Evolutionary conservation across 2,797 vertebrate species (phyloP).

Genomic region (Enoplosus armatus): DNA sequence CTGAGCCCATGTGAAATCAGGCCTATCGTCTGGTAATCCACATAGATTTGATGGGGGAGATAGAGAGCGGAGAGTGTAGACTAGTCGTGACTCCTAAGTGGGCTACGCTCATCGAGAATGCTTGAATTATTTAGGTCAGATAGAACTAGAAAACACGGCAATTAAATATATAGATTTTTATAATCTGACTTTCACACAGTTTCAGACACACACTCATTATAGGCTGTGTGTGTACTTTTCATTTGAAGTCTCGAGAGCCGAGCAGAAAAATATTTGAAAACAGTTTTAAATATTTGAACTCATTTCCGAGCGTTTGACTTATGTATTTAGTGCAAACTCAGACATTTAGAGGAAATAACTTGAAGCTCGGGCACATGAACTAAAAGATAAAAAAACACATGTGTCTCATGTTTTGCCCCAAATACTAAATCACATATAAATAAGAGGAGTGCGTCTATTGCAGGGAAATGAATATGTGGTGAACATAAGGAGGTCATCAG

Average conservation of each 20-base stretch:
- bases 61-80: conserved; percentile 28
- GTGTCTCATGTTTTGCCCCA: conserved; percentile 9
- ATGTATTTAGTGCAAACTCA: conserved; percentile 15
- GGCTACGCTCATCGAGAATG: neutral
- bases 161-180: conserved; percentile 39
- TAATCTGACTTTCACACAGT: neutral
- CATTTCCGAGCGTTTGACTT: conserved; percentile 25
- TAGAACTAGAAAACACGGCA: conserved; percentile 25
- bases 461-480: conserved; percentile 21
- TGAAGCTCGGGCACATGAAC: neutral
- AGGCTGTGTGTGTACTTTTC: neutral
- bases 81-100: conserved; percentile 19
- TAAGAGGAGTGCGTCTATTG: neutral
- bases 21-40: conserved; percentile 77
- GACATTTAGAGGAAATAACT: conserved; percentile 45
- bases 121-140: conserved; percentile 34
- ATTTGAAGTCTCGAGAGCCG: neutral
- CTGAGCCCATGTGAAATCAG: conserved; percentile 78
- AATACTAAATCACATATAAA: conserved; percentile 42
- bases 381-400: conserved; percentile 27
- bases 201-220: neutral
- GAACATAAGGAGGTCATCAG: conserved; percentile 22
- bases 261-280: conserved; percentile 8
- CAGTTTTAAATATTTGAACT: conserved; percentile 41
- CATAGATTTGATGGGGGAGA: conserved; percentile 66